phyloP scores from a whole-genome alignment of 1,140 invertebrate species.

The Drosophila lacertosa region DNA sequence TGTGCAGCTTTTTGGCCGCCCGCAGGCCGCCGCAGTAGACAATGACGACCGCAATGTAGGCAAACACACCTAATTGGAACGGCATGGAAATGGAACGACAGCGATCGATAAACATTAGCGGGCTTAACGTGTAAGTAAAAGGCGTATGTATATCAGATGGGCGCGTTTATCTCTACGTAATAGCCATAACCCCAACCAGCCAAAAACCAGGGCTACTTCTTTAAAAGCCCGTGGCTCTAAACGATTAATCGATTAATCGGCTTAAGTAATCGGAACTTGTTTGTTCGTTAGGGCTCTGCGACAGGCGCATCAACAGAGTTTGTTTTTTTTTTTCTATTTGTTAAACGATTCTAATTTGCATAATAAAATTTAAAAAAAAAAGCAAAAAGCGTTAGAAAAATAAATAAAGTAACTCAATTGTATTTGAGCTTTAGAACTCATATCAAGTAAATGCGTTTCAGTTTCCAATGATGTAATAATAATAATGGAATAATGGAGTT shows the following conservation, averaged over 20 bases:
- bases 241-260: conserved; percentile 29
- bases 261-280: conserved; percentile 17
- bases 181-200: background rate
- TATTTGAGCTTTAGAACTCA: conserved; percentile 39
- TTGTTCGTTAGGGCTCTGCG: conserved; percentile 51
- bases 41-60: conserved; percentile 88
- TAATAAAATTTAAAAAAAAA: background rate
- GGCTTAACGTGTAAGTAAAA: conserved; percentile 1
- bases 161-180: conserved; percentile 3
- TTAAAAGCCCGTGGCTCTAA: conserved; percentile 7
- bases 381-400: conserved; percentile 5
- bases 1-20: conserved; percentile 89
- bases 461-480: conserved; percentile 3
- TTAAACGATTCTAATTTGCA: too few relatives aligned
- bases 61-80: conserved; percentile 86
- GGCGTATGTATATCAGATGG: conserved; percentile 11
- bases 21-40: conserved; percentile 89
- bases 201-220: conserved; percentile 1
- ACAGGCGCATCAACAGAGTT: conserved; percentile 54
- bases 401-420: conserved; percentile 14
- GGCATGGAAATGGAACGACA: conserved; percentile 36
- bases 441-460: conserved; percentile 49
- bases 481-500: background rate
- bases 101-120: conserved; percentile 26
- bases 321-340: background rate